Base-by-base conservation (phyloP, 2,113 vertebrate species). In the Pedionomus torquatus region DNA sequence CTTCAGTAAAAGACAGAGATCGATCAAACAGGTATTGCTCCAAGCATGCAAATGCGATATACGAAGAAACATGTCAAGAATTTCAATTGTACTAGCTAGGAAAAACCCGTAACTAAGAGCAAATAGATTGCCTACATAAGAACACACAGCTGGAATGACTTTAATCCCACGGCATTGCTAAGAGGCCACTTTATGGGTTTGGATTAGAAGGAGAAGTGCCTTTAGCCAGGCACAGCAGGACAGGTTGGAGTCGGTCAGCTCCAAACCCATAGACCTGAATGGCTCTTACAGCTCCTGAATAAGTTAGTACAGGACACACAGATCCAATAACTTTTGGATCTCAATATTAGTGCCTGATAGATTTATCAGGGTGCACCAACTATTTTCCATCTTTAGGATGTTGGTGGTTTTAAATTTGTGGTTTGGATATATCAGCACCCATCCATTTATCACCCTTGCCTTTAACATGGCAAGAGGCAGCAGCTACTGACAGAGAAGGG, bases 61-160 rank as follows among this genome's bases (percentile, higher is more conserved):
- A 72, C 21, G 75, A 83, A 83, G 68, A 96, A 96, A 81, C 44
- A 76, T 5, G 54, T 83, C 30, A 96, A 86, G 90, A 97, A 93
- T 93, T 89, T 93, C 91, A 94, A 97, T 97, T 92, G 79, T 86
- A 91, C 61, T 79, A 79, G 57, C 65, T 79, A 87, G 58, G 31
- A 95, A 94, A 93, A 90, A 11, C 26, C 48, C 25, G 0, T 92
- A 92, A 92, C 88, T 80, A 92, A 93, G 80, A 89, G 69, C 92
- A 94, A 94, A 91, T 83, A 92, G 71, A 91, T 91, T 93, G 79
- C 88, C 88, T 89, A 26, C 58, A 51, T 74, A 92, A 69, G 9
- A 93, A 30, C 66, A 86, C 21, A 44, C 90, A 96, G 93, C 95
- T 96, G 92, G 78, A 97, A 92, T 78, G 87, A 92, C 82, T 96